Conservation (phyloP, 1,140 invertebrate species). For the Sinonovacula constricta region DNA sequence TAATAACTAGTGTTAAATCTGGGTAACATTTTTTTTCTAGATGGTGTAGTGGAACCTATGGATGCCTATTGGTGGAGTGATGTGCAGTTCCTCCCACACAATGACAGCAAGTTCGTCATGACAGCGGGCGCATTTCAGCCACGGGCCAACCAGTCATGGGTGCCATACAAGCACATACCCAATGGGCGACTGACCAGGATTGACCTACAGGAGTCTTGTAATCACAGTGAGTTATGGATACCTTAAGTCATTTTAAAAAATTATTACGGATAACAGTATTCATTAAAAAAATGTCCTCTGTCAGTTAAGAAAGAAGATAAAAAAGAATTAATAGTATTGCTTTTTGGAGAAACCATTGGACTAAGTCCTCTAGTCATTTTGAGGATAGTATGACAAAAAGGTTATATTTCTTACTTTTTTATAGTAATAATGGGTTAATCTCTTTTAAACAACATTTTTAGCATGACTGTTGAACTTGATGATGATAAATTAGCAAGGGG, state of each 20-base stretch:
- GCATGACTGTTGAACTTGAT: too few species aligned
- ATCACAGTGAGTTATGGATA: background rate
- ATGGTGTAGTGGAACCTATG: background rate
- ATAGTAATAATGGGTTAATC: too few species aligned
- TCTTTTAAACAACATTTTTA: too few species aligned
- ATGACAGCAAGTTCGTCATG: conserved; percentile 33
- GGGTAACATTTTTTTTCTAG: background rate
- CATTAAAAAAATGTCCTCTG: background rate
- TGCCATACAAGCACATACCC: background rate
- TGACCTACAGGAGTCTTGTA: conserved; percentile 1
- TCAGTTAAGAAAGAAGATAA: background rate
- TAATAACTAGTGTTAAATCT: background rate
- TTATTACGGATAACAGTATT: background rate
- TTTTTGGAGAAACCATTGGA: background rate
- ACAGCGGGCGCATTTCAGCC: conserved; percentile 30
- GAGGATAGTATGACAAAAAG: background rate
- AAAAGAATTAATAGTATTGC: background rate
- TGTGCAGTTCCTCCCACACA: conserved; percentile 46
- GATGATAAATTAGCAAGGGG: too few species aligned
- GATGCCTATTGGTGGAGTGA: conserved; percentile 41
- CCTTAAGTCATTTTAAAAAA: background rate
- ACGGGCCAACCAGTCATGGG: conserved; percentile 24
- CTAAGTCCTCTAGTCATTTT: background rate
- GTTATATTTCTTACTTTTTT: too few species aligned
- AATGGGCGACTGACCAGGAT: conserved; percentile 31